phyloP scores from a whole-genome alignment of 2,888 invertebrate genomes.

The Drosophila suboccidentalis region DNA sequence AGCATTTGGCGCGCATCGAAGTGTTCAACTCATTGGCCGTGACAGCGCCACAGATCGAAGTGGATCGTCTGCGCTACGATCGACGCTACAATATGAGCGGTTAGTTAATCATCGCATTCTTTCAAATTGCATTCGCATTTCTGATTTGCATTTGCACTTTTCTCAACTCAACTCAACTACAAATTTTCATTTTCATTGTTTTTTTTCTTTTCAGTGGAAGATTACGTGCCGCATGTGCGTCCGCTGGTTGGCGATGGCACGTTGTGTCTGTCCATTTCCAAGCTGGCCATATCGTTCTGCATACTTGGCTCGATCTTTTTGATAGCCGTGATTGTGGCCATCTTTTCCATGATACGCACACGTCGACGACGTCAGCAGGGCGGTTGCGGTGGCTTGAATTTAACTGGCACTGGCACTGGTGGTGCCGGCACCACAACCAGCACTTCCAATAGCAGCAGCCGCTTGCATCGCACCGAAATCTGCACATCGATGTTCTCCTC shows the following conservation, averaged over 20 bases:
- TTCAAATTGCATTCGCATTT: background rate
- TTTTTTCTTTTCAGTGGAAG: slow-evolving; percentile 78
- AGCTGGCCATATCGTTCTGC: slow-evolving; percentile 91
- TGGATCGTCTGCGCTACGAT: slow-evolving; percentile 86
- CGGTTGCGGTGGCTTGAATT: slow-evolving; percentile 34
- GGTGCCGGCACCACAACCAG: slow-evolving; percentile 54
- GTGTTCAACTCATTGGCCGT: slow-evolving; percentile 94
- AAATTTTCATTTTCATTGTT: background rate
- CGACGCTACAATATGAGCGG: slow-evolving; percentile 84
- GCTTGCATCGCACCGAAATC: slow-evolving; percentile 76
- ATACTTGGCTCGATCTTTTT: slow-evolving; percentile 90
- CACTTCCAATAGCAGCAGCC: slow-evolving; percentile 74
- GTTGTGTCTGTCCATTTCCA: slow-evolving; percentile 91
- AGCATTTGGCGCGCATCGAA: slow-evolving; percentile 87
- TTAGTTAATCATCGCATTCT: slow-evolving; percentile 48
- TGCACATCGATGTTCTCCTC: slow-evolving; percentile 85
- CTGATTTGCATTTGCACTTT: no score
- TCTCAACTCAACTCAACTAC: no score
- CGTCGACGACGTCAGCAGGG: slow-evolving; percentile 84
- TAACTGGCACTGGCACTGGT: slow-evolving; percentile 43
- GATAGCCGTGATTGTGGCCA: slow-evolving; percentile 90
- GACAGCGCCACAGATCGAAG: slow-evolving; percentile 91
- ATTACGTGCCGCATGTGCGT: slow-evolving; percentile 81
- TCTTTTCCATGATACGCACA: slow-evolving; percentile 89
- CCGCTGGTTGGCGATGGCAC: slow-evolving; percentile 83